A percentile compares a stretch with the other conserved stretches of the same genome.
phyloP scores from a whole-genome alignment of 1,140 invertebrate genomes.

The Brachionus rotundiformis region DNA sequence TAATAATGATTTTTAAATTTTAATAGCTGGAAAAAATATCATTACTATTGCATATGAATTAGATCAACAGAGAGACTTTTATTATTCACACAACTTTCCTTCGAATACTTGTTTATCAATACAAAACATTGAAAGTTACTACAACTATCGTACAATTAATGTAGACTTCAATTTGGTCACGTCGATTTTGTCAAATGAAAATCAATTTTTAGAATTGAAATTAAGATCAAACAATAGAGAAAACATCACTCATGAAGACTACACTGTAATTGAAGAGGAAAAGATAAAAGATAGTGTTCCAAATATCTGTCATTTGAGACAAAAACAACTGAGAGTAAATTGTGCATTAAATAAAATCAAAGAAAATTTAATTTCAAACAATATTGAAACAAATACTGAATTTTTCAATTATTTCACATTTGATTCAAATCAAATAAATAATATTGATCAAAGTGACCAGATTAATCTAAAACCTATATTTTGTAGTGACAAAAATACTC shows the following conservation, averaged over 20 bases:
- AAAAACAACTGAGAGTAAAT: slow-evolving; percentile 19
- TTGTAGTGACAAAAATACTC: neutral
- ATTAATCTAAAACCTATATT: neutral
- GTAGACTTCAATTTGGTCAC: slow-evolving; percentile 26
- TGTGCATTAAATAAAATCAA: slow-evolving; percentile 42
- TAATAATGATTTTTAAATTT: neutral
- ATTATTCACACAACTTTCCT: neutral
- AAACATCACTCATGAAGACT: neutral
- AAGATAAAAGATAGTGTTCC: neutral
- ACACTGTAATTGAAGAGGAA: neutral
- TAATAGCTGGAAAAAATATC: slow-evolving; percentile 13
- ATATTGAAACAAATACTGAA: neutral
- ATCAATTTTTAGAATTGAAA: slow-evolving; percentile 34
- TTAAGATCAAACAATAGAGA: neutral
- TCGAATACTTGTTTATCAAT: neutral
- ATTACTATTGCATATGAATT: slow-evolving; percentile 5
- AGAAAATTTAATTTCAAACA: neutral
- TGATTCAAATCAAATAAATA: neutral
- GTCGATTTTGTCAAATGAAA: slow-evolving; percentile 5
- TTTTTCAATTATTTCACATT: neutral
- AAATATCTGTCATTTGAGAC: neutral
- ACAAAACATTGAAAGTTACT: slow-evolving; percentile 33
- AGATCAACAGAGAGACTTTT: neutral
- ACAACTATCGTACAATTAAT: slow-evolving; percentile 25
- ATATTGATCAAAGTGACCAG: neutral